Evolutionary conservation across 2,888 invertebrate species (phyloP), one percentile per base, ranked within the genome.

Genomic region (Molanna angustata): DNA sequence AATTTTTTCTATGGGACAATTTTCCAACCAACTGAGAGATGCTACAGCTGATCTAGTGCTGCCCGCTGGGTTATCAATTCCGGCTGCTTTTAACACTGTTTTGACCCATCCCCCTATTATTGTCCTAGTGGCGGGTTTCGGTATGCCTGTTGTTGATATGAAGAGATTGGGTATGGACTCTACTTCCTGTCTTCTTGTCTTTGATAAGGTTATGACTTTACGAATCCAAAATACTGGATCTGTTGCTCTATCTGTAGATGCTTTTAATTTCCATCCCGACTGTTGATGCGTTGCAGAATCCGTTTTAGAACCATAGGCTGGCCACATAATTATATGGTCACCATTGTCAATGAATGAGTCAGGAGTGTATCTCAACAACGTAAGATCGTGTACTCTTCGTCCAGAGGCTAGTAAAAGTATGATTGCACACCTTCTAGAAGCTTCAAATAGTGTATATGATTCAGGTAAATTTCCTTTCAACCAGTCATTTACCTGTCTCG

Each of bases 21-120:
- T 37, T 31, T 48, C 44, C n/a, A 21, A 13, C 43, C 43, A 48
- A 11, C 46, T 47, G 9, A 32, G 17, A 2, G 47, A 52, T 3
- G 40, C 52, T 9, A 52, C 31, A 9, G 52, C 52, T 13, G 52
- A 33, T 19, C 52, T 27, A 4, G 19, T 35, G 27, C 52, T 52
- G 13, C 52, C 47, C 2, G 52, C 19, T 6, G 41, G 35, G 11
- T 16, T 31, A n/a, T 52, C 45, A 11, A 52, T 46, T 2, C 40
- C 52, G 4, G 47, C 31, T 31, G 16, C 31, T 16, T 16, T 43
- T 43, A 43, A 21, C 4, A 43, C 43, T 22, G 43, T 43, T 43
- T 43, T 43, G 9, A 43, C 43, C 43, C 43, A 43, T 13, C 43
- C 43, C 22, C 43, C 43, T 14, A 43, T 43, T 20, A 43, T 43